Conservation (phyloP, 2,888 invertebrate species). For the Cerastis leucographa region DNA sequence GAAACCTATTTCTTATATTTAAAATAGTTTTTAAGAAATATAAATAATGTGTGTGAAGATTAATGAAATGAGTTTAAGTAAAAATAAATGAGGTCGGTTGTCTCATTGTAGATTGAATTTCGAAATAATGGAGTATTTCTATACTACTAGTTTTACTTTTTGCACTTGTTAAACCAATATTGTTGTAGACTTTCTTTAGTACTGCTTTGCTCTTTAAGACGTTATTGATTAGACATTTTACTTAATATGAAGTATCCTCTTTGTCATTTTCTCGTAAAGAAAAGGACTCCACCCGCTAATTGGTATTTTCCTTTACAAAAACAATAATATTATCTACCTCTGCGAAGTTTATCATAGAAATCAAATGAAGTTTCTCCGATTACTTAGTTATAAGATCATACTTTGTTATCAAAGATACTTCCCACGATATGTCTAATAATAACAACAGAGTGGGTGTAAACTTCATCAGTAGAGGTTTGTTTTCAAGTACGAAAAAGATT, state of each 20-base stretch:
- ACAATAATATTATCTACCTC: not conserved
- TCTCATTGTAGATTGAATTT: not conserved
- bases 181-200: not conserved
- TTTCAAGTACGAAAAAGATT: not conserved
- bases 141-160: not conserved
- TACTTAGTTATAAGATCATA: not conserved
- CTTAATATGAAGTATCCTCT: not conserved
- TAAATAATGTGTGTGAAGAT: too few relatives aligned
- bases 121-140: not conserved
- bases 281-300: not conserved
- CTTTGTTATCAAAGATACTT: conserved; percentile 20
- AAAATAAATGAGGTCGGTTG: not conserved
- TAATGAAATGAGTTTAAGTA: not conserved
- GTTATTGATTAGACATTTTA: not conserved
- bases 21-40: too few relatives aligned
- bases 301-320: conserved; percentile 1
- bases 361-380: conserved; percentile 15
- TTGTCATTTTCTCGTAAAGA: not conserved
- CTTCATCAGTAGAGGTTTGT: conserved; percentile 3
- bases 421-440: not conserved
- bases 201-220: not conserved
- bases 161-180: not conserved
- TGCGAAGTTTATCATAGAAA: not conserved
- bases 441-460: conserved; percentile 13
- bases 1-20: too few relatives aligned